Evolutionary conservation across 2,888 invertebrate genomes (phyloP).

Genomic region (Chloroclysta siterata): DNA sequence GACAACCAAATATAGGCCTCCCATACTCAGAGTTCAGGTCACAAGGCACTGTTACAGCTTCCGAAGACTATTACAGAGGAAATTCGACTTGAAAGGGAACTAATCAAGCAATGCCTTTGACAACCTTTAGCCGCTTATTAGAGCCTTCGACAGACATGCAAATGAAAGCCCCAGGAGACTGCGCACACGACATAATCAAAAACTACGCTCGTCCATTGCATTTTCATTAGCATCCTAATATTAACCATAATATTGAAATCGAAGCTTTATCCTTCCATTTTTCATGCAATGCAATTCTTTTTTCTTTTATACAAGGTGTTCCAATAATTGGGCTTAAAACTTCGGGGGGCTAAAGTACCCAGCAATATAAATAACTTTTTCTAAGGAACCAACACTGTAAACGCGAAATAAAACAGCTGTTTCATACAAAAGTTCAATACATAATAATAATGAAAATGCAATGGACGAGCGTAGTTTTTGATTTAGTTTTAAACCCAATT

Average conservation of each 20-base stretch:
- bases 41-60: background rate
- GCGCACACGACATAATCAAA: conserved; percentile 1
- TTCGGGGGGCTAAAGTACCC: too few species aligned
- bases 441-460: conserved; percentile 17
- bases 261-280: too few species aligned
- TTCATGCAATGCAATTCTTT: background rate
- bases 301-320: too few species aligned
- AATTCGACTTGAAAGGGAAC: background rate
- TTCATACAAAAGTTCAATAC: background rate
- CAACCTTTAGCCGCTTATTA: conserved; percentile 1
- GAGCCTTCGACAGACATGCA: conserved; percentile 7
- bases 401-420: too few species aligned
- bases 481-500: too few species aligned
- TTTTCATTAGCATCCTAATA: conserved; percentile 6
- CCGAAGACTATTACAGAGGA: background rate
- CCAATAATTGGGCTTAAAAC: too few species aligned
- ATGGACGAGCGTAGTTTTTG: conserved; percentile 4
- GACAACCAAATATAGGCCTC: background rate
- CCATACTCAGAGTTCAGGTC: background rate
- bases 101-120: conserved; percentile 19
- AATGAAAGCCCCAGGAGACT: conserved; percentile 4
- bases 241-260: too few species aligned
- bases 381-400: too few species aligned
- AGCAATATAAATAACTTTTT: too few species aligned
- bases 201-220: conserved; percentile 7